Evolutionary conservation across 2,797 vertebrate genomes (phyloP), one percentile per base, ranked within the genome.

Genomic region (Phoebastria nigripes): DNA sequence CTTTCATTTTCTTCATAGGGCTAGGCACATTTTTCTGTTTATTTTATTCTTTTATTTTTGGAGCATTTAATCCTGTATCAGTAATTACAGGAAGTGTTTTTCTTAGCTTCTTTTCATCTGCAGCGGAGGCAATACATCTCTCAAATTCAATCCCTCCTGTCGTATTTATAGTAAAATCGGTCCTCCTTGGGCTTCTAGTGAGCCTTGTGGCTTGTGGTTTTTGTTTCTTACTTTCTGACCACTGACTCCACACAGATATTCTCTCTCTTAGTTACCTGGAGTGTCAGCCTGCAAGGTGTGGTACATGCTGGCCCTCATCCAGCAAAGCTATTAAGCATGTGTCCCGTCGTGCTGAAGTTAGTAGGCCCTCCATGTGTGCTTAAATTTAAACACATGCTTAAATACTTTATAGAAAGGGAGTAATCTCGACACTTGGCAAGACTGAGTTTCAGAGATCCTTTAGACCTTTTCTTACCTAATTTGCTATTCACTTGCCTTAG

Each of bases 331-430:
- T 84, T 73, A 73, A 89, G 49, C 63, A n/a, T n/a, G 33, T 82
- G 74, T 84, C 71, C 49, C 33, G 46, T 71, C 71, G 52, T 87
- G 44, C 86, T 94, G 78, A 89, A 93, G 41, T 88, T 65, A 72
- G 70, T 72, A 83, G 74, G 26, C 59, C 29, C 55, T 92, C 74
- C 31, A 25, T 35, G 28, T 82, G 42, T 71, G 25, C 61, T 95
- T 76, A 67, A 86, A 70, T 58, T 92, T 91, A 80, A 93, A 81
- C 78, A 87, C 67, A 67, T 71, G 71, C 84, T 90, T 89, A 92
- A 92, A 51, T 82, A 80, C 71, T 93, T 82, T 42, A n/a, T 17
- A 82, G 66, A 72, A 94, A 69, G 37, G 31, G 54, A 94, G 42
- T 66, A 81, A 86, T 86, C 65, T 62, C 81, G 77, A 20, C 17